phyloP scores from a whole-genome alignment of 2,888 invertebrate genomes.

The Epinotia demarniana region DNA sequence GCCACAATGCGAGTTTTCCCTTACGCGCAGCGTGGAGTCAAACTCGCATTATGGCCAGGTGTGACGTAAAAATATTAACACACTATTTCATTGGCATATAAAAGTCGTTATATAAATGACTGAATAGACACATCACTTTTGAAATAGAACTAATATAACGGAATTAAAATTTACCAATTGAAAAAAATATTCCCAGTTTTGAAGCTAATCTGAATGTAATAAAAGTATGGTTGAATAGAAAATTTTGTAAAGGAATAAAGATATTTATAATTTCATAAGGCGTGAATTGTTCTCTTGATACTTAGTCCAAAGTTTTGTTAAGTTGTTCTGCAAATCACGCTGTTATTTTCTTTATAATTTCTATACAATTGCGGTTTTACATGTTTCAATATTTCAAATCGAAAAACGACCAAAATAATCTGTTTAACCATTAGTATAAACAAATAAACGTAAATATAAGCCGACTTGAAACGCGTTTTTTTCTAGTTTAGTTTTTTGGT shows the following conservation, averaged over 20 bases:
- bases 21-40: no score
- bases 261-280: no score
- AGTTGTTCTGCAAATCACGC: no score
- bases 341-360: neutral
- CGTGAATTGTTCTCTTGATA: no score
- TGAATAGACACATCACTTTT: neutral
- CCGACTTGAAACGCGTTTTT: neutral
- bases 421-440: slow-evolving; percentile 47
- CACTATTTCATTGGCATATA: neutral
- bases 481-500: slow-evolving; percentile 18
- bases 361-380: no score
- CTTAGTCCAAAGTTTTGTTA: no score
- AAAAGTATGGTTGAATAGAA: neutral
- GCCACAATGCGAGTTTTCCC: no score
- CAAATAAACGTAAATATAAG: neutral
- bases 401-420: slow-evolving; percentile 12
- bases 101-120: neutral
- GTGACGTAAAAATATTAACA: neutral
- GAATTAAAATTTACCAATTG: neutral
- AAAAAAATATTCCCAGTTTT: neutral
- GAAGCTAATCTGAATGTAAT: neutral
- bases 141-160: neutral
- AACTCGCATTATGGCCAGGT: no score
- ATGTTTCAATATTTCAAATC: slow-evolving; percentile 9
- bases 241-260: no score